Base-by-base conservation (phyloP, 2,888 invertebrate species). In the Pollenia angustigena region DNA sequence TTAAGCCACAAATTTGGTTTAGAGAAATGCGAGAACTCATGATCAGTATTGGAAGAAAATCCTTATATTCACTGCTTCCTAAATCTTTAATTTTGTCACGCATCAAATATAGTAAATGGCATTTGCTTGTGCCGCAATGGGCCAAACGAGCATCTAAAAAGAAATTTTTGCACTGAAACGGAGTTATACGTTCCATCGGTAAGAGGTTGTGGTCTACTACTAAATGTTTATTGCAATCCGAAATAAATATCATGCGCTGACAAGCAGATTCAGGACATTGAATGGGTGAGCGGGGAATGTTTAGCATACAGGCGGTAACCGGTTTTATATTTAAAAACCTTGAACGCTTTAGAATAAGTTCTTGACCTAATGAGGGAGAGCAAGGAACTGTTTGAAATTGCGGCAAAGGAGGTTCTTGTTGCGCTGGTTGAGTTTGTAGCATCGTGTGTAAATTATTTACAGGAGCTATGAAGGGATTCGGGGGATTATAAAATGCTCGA, bases 151-250 rank as follows among this genome's bases (percentile, higher is more conserved):
- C 89, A 88, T 93, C 91, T 14, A 93, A 71, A 71, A 91, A 91
- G 75, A 92, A 91, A 48, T 91, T 92, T 75, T 91, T 92, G 46
- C 89, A 89, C 48, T 90, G 89, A 8, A 88, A 83, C 0, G 90
- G 89, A 0, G 50, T n/a, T 18, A 92, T 90, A 18, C 91, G 90
- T 76, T 92, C 92, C 85, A 91, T 89, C 6, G 90, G 89, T 23
- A 92, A 78, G n/a, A 89, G 69, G 0, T 81, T 87, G 85, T 93
- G 93, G 60, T 92, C 90, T 4, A 90, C 85, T 2, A 89, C 88
- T 0, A 92, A 83, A 82, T 93, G 93, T 40, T 89, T 91, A 10
- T 89, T 91, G 42, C 93, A 91, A 42, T 92, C 91, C 1, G 92
- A 92, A 0, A 92, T 88, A 69, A 91, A 92, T 12, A 90, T 89